Percentiles rank a stretch among this genome's conserved stretches.
Evolutionary conservation across 2,113 vertebrate species (phyloP).

Genomic region (Anhinga anhinga): DNA sequence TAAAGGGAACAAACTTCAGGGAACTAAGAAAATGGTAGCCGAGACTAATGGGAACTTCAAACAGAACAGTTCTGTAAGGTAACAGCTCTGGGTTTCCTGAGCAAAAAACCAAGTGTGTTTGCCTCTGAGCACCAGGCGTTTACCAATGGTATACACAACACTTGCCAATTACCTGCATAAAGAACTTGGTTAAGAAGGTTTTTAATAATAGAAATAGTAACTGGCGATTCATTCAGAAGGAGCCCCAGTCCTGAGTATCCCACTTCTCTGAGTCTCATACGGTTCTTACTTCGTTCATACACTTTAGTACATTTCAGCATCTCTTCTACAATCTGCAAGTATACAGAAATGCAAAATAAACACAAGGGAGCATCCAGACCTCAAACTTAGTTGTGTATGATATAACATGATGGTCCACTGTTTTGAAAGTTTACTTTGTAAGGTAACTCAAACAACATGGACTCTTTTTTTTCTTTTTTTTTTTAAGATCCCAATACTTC

Average conservation of each 20-base stretch:
- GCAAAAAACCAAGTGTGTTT: not conserved
- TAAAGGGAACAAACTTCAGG: not conserved
- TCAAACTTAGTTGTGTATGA: not conserved
- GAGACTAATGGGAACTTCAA: not conserved
- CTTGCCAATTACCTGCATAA: slow-evolving; percentile 79
- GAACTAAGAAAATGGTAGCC: not conserved
- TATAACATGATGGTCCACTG: not conserved
- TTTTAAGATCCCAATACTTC: not conserved
- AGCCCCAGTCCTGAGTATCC: slow-evolving; percentile 91
- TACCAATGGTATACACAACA: not conserved
- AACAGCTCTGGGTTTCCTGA: not conserved
- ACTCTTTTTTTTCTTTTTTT: not conserved
- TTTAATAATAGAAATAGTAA: slow-evolving; percentile 85
- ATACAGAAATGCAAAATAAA: not conserved
- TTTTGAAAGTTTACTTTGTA: not conserved
- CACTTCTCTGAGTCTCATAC: slow-evolving; percentile 89
- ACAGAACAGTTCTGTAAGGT: not conserved
- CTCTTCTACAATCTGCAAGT: slow-evolving; percentile 85
- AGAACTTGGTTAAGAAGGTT: slow-evolving; percentile 92
- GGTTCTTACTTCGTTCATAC: slow-evolving; percentile 93
- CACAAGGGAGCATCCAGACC: not conserved
- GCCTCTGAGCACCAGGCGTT: not conserved
- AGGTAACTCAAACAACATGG: not conserved
- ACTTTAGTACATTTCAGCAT: slow-evolving; percentile 96
- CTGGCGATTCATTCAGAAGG: slow-evolving; percentile 84